These are phyloP conservation scores for Andrena bicolor DNA, from an alignment of 2,888 invertebrate genomes.

Conservation along the genomic window DNA sequence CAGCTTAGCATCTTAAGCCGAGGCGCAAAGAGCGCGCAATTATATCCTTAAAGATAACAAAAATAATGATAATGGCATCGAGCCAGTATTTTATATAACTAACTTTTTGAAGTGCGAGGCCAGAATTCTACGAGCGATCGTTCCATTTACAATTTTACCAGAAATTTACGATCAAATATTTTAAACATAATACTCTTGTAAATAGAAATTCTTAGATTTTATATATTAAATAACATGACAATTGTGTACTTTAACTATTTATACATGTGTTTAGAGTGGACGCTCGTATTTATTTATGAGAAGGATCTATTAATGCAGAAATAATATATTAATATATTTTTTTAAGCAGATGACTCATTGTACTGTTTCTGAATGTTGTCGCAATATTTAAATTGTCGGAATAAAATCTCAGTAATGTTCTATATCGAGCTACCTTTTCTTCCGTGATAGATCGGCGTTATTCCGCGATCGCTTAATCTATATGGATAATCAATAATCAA, in stretches of 20 bases:
- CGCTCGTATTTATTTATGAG: conserved; percentile 36
- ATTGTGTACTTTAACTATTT: conserved; percentile 21
- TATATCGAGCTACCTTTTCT: conserved; percentile 4
- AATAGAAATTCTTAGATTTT: conserved; percentile 44
- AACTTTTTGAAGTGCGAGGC: background rate
- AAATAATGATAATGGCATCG: conserved; percentile 1
- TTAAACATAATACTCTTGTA: conserved; percentile 32
- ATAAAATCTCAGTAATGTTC: conserved; percentile 36
- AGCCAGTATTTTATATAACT: conserved; percentile 25
- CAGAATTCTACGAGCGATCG: background rate
- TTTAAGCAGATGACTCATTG: conserved; percentile 23
- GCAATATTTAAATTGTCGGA: conserved; percentile 28
- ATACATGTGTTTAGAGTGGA: conserved; percentile 18
- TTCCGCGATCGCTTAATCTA: too few species aligned
- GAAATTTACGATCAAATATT: conserved; percentile 24
- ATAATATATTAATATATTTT: conserved; percentile 58
- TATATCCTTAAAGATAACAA: background rate
- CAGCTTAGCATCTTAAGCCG: conserved; percentile 25
- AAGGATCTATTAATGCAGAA: conserved; percentile 35
- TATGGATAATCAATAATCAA: conserved; percentile 7
- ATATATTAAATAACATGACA: conserved; percentile 14
- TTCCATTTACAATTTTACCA: conserved; percentile 20
- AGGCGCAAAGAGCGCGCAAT: background rate
- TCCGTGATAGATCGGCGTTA: background rate
- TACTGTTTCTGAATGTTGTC: conserved; percentile 43